These are phyloP conservation scores for Lutjanus argentimaculatus DNA, from an alignment of 2,797 vertebrate genomes.

Conservation along the genomic window DNA sequence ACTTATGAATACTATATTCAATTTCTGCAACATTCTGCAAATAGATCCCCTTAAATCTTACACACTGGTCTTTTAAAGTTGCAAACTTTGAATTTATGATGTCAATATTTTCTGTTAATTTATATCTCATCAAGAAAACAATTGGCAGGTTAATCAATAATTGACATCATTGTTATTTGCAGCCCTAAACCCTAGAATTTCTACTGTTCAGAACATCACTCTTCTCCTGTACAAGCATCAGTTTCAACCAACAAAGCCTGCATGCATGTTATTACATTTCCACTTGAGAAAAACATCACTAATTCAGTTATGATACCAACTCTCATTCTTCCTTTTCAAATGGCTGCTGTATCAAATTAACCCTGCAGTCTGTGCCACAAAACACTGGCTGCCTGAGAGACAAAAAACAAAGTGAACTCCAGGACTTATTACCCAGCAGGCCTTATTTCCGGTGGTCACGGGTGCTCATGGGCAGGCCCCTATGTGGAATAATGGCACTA, in stretches of 20 bases:
- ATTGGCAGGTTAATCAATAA: neutral
- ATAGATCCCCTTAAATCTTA: too few species aligned
- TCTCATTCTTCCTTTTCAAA: conserved; percentile 47
- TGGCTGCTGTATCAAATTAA: conserved; percentile 64
- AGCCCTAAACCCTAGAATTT: too few species aligned
- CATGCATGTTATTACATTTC: conserved; percentile 18
- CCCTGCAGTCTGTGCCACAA: conserved; percentile 20
- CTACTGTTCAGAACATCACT: neutral
- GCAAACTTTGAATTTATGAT: neutral
- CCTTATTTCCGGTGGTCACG: conserved; percentile 63
- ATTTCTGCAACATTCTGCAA: too few species aligned
- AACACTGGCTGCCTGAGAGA: conserved; percentile 34
- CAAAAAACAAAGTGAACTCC: conserved; percentile 59
- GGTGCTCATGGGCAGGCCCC: conserved; percentile 44
- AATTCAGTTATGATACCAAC: conserved; percentile 43
- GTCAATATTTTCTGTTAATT: neutral
- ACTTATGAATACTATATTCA: too few species aligned
- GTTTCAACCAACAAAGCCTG: neutral
- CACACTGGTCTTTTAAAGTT: neutral
- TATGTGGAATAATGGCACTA: conserved; percentile 72
- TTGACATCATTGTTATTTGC: too few species aligned
- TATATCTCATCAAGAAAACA: neutral
- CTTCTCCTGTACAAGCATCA: neutral
- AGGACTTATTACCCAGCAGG: conserved; percentile 56
- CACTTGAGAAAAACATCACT: conserved; percentile 28